Percentiles rank a stretch among this genome's conserved stretches.
These are phyloP conservation scores for Hypothenemus hampei DNA, from an alignment of 1,140 invertebrate species.

Conservation along the genomic window DNA sequence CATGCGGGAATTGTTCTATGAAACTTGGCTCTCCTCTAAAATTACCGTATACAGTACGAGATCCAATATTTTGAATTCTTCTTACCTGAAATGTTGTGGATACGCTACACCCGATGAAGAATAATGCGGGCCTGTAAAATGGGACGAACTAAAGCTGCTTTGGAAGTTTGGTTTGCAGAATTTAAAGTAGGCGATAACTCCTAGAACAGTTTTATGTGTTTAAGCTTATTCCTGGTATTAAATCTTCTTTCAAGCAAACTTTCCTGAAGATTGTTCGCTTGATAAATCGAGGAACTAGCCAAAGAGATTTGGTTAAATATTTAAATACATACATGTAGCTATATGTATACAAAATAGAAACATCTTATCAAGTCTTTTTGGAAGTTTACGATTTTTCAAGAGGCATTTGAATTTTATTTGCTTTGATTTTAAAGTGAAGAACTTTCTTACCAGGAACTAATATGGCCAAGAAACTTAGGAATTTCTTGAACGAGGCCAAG, in stretches of 20 bases:
- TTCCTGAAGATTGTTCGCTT: no score
- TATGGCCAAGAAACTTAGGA: constrained; percentile 70
- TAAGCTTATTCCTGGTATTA: no score
- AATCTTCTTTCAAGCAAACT: no score
- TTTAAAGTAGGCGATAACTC: constrained; percentile 73
- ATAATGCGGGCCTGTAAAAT: constrained; percentile 55
- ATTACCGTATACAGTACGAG: background rate
- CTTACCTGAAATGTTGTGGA: constrained; percentile 48
- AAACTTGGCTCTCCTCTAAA: constrained; percentile 42
- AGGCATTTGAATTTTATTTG: no score
- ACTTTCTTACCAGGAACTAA: constrained; percentile 56
- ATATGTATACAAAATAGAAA: no score
- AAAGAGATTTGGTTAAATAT: no score
- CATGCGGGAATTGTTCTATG: constrained; percentile 33
- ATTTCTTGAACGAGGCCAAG: constrained; percentile 76
- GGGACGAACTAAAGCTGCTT: constrained; percentile 43
- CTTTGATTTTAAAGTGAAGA: no score
- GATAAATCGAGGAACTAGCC: no score
- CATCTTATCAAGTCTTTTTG: no score
- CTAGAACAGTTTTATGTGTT: constrained; percentile 13
- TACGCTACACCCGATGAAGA: constrained; percentile 59
- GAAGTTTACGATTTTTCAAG: no score
- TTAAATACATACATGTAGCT: no score
- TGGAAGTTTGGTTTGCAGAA: constrained; percentile 60
- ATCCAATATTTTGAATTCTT: background rate